These are phyloP conservation scores for Ctenicera cuprea DNA, from an alignment of 2,888 invertebrate species.

Conservation along the genomic window DNA sequence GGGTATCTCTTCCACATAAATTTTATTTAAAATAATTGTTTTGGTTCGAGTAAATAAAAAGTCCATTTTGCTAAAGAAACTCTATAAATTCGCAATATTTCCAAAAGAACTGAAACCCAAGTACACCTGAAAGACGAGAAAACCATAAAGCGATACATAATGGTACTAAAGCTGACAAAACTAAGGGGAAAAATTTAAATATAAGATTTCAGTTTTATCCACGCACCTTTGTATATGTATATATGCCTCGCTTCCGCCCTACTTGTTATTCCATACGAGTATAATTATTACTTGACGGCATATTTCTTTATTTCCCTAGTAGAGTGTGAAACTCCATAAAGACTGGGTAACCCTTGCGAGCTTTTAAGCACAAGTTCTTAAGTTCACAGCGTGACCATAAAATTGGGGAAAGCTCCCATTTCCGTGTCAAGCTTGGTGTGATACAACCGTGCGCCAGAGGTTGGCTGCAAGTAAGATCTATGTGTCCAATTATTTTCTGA, in stretches of 20 bases:
- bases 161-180: slow-evolving; percentile 8
- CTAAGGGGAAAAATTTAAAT: slow-evolving; percentile 9
- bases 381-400: slow-evolving; percentile 59
- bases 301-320: slow-evolving; percentile 58
- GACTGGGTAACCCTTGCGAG: slow-evolving; percentile 53
- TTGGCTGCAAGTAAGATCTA: slow-evolving; percentile 48
- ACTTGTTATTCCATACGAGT: slow-evolving; percentile 38
- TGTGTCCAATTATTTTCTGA: slow-evolving; percentile 52
- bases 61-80: no score
- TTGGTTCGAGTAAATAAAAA: no score
- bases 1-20: no score
- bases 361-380: slow-evolving; percentile 57
- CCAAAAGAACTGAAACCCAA: not conserved
- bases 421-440: slow-evolving; percentile 49
- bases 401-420: slow-evolving; percentile 51
- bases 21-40: no score
- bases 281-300: slow-evolving; percentile 57
- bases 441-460: slow-evolving; percentile 37
- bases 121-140: slow-evolving; percentile 6
- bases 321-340: slow-evolving; percentile 58
- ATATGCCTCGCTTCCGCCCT: slow-evolving; percentile 6
- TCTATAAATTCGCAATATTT: not conserved
- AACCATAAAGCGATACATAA: slow-evolving; percentile 1
- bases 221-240: slow-evolving; percentile 4
- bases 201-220: slow-evolving; percentile 15